Evolutionary conservation across 2,797 vertebrate genomes (phyloP), one percentile per base, ranked within the genome.

Genomic region (Chloroceryle inda): DNA sequence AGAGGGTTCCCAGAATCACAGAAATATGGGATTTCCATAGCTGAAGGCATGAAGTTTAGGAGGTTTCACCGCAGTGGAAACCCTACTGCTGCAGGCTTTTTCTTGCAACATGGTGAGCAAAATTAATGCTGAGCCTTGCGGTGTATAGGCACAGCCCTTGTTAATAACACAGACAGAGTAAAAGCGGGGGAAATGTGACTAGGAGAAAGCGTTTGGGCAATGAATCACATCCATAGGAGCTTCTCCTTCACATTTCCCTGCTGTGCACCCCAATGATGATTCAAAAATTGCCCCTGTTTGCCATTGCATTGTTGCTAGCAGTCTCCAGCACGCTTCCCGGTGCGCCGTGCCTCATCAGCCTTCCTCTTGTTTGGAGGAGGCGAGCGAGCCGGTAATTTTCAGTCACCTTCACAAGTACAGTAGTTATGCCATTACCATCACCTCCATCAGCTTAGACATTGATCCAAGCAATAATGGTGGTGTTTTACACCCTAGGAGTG

Each of bases 251-350:
- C 42, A 9, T 74, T 59, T 61, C 58, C 82, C 79, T 50, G 10
- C 72, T 77, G 56, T 7, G 59, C 24, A 35, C 33, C 67, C 59
- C 67, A 12, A 0, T 4, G 53, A 67, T 18, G 56, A 64, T 37
- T 80, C 35, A 9, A 42, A 64, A 45, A 35, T 53, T 45, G n/a
- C 79, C 84, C 44, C 4, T 2, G 6, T 82, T 52, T 42, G 40
- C 66, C 16, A 1, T 9, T 31, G 55, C 38, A 4, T 24, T 12
- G 33, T 59, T 80, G 2, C 22, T 2, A 6, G 45, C 40, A 23
- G 73, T 5, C 27, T 45, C 4, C 35, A 47, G 44, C 1, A 1
- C 0, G 9, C 64, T 42, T 18, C 50, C 18, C 1, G 4, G 59
- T 0, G 1, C 1, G 3, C 16, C 10, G 26, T 49, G 15, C 58